Base-by-base conservation (phyloP, 2,888 invertebrate species). In the Cotesia congregata region DNA sequence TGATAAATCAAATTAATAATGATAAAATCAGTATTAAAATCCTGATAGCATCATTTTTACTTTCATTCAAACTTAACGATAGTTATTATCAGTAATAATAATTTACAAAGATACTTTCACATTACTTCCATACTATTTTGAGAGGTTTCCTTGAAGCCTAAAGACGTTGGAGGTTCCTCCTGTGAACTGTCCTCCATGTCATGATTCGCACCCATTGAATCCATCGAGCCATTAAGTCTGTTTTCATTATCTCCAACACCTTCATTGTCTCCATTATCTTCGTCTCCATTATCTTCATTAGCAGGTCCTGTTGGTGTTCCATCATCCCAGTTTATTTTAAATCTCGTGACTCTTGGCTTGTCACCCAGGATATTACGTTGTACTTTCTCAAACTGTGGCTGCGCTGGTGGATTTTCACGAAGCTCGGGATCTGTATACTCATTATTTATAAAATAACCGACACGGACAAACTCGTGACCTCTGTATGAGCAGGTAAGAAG, bases 361-460 rank as follows among this genome's bases (percentile, higher is more conserved):
- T 89, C 88, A 1, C 85, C 90, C 41, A 91, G 83, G 77, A 92
- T 91, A 80, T 91, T 91, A 76, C 91, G 88, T 75, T 90, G 91
- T 78, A 98, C 96, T 92, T 98, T 98, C 86, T 98, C 97, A 90
- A 98, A 98, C 80, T 95, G 94, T 1, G 99, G 98, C 79, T 95
- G 94, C 5, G 96, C 92, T 6, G 99, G 99, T 3, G 98, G 97
- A 89, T 97, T 98, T 89, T 99, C 98, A 71, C 95, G 93, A 82
- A 99, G 90, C 86, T 99, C 98, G 0, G 95, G 95, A 84, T 98
- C 98, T 4, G 92, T 93, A 87, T 99, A 99, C 88, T 98, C 98
- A 87, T 98, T 99, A 87, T 98, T 98, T 76, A 99, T 98, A 88
- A 98, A 99, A 90, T 99, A 99, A 1, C 99, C 99, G 1, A 99